Base-by-base conservation (phyloP, 2,113 vertebrate species). In the Corythoichthys intestinalis region DNA sequence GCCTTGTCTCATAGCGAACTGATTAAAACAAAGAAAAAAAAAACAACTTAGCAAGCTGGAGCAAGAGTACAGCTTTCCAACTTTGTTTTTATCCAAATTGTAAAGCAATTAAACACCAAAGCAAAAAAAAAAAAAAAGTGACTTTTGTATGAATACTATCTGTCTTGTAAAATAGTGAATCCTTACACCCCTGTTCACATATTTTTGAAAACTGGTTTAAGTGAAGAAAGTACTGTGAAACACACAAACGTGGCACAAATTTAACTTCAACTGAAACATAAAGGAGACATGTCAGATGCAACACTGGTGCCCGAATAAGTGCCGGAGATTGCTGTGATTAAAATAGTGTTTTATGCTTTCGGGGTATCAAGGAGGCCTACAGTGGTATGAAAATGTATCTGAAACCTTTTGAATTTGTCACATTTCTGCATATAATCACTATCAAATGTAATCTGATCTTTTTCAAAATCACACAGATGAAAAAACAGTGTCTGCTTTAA, bases 21-120 rank as follows among this genome's bases (percentile, higher is more conserved):
- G 89, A 85, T 86, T 82, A 47, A 59, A 76, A 83, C 75, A 84
- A 88, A 83, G 65, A 82, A 86, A 85, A 2, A 65, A 49, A 65
- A 65, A 20, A 82, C 71, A 66, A 80, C 49, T 86, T 90, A 85
- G 85, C 84, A 84, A 72, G 69, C 67, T 39, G 75, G 70, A 63
- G 20, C 41, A 12, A 67, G 65, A 83, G 76, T 61, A 71, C 65
- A 76, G 82, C 74, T 83, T 81, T 85, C 76, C 82, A 85, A 83
- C 77, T 85, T 85, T 75, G 56, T 70, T 74, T 75, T 88, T 81
- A 74, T 86, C 81, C 77, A 85, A 84, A 88, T 85, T 82, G 75
- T 82, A 66, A 69, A 73, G 81, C 78, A 88, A 85, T 90, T 84
- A 88, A 82, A 87, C 76, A 76, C 61, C 48, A 64, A 71, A 70